Conservation (phyloP, 92 coral and sea anemone genomes). For the Muricea muricata region DNA sequence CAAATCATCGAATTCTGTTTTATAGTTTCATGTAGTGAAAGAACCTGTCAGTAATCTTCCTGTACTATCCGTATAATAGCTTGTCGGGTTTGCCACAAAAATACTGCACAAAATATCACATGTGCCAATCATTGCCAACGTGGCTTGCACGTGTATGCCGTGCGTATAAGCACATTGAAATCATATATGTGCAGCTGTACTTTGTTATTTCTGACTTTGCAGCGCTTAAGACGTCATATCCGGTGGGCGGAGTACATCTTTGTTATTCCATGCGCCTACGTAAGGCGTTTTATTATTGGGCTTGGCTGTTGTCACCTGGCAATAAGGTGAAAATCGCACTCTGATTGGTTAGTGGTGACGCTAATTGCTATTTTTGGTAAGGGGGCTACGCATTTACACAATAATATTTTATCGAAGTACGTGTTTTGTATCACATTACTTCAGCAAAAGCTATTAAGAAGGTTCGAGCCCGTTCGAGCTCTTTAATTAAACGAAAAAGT, state of each 20-base stretch:
- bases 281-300: not conserved
- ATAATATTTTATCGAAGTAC: not conserved
- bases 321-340: not conserved
- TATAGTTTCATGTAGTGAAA: too few relatives aligned
- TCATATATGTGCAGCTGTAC: too few relatives aligned
- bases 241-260: not conserved
- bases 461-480: conserved; percentile 11
- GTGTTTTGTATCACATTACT: not conserved
- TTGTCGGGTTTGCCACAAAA: too few relatives aligned
- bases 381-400: conserved; percentile 16
- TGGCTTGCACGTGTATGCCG: too few relatives aligned
- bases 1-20: too few relatives aligned
- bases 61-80: too few relatives aligned
- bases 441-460: not conserved
- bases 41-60: too few relatives aligned
- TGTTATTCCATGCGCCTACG: conserved; percentile 24
- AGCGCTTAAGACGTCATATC: not conserved
- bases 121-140: too few relatives aligned
- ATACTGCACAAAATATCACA: too few relatives aligned
- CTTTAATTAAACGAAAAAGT: not conserved
- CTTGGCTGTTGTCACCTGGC: conserved; percentile 26
- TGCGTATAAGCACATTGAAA: too few relatives aligned
- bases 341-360: conserved; percentile 34
- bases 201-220: too few relatives aligned
- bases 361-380: conserved; percentile 18